Conservation (phyloP, 2,113 vertebrate genomes). For the Calyptomena viridis region DNA sequence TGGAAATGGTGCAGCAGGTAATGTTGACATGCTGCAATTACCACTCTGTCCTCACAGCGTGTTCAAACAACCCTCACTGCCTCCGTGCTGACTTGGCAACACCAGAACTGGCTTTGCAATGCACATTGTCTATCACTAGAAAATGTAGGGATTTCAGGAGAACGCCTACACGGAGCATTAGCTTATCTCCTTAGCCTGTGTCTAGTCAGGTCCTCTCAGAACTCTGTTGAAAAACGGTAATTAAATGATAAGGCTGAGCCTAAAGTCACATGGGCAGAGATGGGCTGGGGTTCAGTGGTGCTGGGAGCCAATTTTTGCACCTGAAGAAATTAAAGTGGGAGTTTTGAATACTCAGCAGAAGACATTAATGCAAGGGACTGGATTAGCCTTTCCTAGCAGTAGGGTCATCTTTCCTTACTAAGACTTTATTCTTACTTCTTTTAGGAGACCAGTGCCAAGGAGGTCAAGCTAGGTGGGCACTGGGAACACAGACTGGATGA, state of each 20-base stretch:
- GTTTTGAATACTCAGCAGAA: background rate
- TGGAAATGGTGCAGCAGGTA: constrained; percentile 44
- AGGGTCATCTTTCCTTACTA: background rate
- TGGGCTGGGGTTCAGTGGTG: background rate
- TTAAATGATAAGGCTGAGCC: background rate
- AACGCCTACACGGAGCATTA: background rate
- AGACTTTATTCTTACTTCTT: background rate
- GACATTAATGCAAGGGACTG: background rate
- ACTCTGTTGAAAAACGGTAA: background rate
- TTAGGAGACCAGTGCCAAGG: background rate
- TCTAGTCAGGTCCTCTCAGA: background rate
- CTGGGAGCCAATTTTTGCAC: background rate
- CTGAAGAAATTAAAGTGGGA: background rate
- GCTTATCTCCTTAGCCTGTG: background rate
- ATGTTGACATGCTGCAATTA: constrained; percentile 27
- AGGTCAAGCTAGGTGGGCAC: background rate
- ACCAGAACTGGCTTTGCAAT: background rate
- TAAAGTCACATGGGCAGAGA: background rate
- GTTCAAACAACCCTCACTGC: background rate
- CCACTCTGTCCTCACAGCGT: background rate
- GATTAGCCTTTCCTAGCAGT: background rate
- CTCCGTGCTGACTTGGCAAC: background rate
- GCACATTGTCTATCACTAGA: background rate
- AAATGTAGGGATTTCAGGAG: background rate
- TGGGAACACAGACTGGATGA: background rate